Evolutionary conservation across 2,113 vertebrate species (phyloP).

Genomic region (Bos taurus): DNA sequence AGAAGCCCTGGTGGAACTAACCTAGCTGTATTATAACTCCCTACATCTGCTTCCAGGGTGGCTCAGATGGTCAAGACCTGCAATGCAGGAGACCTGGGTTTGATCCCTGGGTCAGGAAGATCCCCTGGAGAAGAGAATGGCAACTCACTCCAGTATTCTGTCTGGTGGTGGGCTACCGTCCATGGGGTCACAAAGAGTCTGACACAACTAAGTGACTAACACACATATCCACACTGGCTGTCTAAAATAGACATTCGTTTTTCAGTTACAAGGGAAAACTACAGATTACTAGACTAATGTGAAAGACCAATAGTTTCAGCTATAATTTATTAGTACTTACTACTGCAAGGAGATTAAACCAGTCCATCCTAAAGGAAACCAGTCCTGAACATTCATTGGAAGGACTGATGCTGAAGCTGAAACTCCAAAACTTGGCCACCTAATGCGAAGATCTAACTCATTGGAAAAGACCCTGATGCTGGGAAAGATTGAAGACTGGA

Average conservation of each 20-base stretch:
- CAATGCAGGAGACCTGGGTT: neutral
- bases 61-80: neutral
- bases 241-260: neutral
- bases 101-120: neutral
- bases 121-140: neutral
- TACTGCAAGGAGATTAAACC: neutral
- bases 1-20: neutral
- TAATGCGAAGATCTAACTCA: rapidly evolving
- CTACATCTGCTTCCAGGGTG: neutral
- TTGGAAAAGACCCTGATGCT: neutral
- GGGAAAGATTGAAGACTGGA: neutral
- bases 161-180: neutral
- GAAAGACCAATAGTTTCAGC: neutral
- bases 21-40: neutral
- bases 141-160: neutral
- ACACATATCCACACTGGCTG: neutral
- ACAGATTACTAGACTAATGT: neutral
- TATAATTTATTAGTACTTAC: neutral
- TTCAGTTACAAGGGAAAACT: neutral
- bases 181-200: neutral
- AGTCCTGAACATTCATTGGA: neutral
- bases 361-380: neutral
- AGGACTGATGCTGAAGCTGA: neutral
- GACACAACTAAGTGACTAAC: neutral
- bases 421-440: neutral